Evolutionary conservation across 2,888 invertebrate species (phyloP), one percentile per base, ranked within the genome.

Genomic region (Candidula unifasciata): DNA sequence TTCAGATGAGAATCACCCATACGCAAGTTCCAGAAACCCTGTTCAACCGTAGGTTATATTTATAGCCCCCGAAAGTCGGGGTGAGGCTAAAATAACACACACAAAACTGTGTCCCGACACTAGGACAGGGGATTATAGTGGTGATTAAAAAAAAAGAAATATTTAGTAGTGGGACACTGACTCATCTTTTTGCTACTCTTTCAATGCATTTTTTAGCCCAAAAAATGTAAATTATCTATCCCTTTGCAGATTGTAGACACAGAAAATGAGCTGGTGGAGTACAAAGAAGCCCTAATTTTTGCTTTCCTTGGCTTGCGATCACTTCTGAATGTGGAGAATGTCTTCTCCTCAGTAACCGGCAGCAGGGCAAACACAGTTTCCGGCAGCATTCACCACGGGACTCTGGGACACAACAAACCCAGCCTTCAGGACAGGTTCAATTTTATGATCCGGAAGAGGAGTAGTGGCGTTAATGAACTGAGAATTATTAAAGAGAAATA

Each of bases 211-310:
- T 6, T 44, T 10, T 44, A 0, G 13, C 13, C 13, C 44, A 44
- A 1, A 44, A 10, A 44, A 10, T 1, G 5, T 13, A 6, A 6
- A 44, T 44, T 44, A 44, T 44, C 2, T 74, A 3, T 52, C 52
- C 27, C 33, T 24, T 54, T 30, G 2, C 64, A 79, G 83, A 24
- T 83, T 79, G 79, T 89, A 64, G 86, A 88, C 24, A 88, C 88
- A 2, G 92, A 92, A 73, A 88, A 88, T 44, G 89, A 91, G 52
- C 90, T 91, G 3, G 89, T 92, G 27, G 89, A 90, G 80, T 93
- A 90, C 88, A 93, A 93, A 83, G 93, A 93, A 81, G 92, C 93
- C 8, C 81, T 92, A n/a, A 85, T 92, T 24, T 91, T 91, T 80
- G 91, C 91, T n/a, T 93, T 92, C 87, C 88, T 92, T 16, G 93